Evolutionary conservation across 2,113 vertebrate species (phyloP).

Genomic region (Arvicanthis niloticus): DNA sequence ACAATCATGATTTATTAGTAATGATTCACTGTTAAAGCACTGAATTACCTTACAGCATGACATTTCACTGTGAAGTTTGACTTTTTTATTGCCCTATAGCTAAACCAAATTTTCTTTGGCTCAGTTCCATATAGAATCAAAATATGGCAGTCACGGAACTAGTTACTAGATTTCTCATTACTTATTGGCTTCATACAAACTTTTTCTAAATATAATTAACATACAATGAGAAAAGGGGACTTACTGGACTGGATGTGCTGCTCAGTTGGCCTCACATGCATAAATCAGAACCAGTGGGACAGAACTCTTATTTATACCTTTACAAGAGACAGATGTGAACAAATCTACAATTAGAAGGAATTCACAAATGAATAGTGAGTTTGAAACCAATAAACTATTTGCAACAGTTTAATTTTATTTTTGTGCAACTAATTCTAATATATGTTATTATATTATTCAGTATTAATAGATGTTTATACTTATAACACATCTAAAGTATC

Average conservation of each 20-base stretch:
- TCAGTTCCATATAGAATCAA: neutral
- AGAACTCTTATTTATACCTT: neutral
- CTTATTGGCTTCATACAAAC: neutral
- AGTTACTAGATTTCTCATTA: neutral
- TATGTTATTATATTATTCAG: neutral
- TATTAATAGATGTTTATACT: neutral
- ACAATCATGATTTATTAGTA: neutral
- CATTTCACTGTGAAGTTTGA: neutral
- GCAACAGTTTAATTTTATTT: neutral
- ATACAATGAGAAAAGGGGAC: neutral
- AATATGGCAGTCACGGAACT: neutral
- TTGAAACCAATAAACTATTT: neutral
- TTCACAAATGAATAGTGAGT: neutral
- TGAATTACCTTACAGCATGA: neutral
- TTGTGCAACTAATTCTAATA: conserved; percentile 30
- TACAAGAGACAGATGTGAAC: neutral
- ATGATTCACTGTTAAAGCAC: neutral
- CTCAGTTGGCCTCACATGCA: neutral
- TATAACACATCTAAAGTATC: neutral
- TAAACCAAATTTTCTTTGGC: neutral
- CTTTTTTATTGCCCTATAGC: neutral
- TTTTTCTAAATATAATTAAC: neutral
- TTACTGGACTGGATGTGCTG: neutral
- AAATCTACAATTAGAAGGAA: neutral
- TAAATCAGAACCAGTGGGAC: neutral